Base-by-base conservation (phyloP, 2,888 invertebrate species). In the Chloroclystis v-ata region DNA sequence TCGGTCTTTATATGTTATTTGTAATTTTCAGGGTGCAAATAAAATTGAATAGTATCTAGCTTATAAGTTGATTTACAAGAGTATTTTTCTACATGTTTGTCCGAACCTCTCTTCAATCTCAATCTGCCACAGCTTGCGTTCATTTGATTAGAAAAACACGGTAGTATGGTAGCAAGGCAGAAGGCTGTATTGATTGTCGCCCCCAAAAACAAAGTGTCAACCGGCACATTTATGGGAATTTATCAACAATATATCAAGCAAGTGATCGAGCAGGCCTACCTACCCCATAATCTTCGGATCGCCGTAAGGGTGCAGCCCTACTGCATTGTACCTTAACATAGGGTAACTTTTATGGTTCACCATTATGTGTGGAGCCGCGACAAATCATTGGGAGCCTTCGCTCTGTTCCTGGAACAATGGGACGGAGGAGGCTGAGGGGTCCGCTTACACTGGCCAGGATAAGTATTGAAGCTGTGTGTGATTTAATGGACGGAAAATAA, bases 401-500 rank as follows among this genome's bases (percentile, higher is more conserved):
- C 29, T 9, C 12, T 52, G 46, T 49, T 56, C 53, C 26, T 4
- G 33, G 38, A 25, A 59, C 55, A 66, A 63, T 59, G 49, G 37
- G n/a, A 2, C 4, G 40, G 65, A 52, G 67, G 68, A 58, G 55
- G 50, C 60, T 28, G 58, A 58, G 2, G 50, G 77, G 11, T 71
- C 78, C 44, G 26, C 1, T 2, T 35, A 43, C 9, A 38, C 26
- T 76, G 75, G 82, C 30, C 47, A 48, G 60, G 59, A 67, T 69
- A 75, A 76, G 75, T 76, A 82, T 77, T 69, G 75, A 75, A 72
- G 66, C 75, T 76, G 79, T 74, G 72, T 75, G 76, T 74, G 78
- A 80, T 80, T 82, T 81, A 85, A 86, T 85, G 84, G 80, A 75
- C 78, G 73, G 78, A 73, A 78, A 79, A 72, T 82, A 80, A 82